Base-by-base conservation (phyloP, 30 jellyfish, hydroid and myxozoan species). In the Haliclystus octoradiatus region DNA sequence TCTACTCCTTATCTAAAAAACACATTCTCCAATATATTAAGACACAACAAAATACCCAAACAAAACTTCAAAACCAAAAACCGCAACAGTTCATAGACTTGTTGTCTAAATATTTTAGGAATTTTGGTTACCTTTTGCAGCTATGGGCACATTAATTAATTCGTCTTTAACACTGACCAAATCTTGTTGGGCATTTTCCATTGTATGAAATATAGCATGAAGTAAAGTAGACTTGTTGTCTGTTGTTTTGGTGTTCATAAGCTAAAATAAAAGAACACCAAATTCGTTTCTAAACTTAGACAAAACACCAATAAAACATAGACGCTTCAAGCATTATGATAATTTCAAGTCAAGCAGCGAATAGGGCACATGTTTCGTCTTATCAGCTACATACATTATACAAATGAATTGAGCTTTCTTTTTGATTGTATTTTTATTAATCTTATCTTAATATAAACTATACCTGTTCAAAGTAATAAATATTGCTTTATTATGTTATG, bases 201-300 rank as follows among this genome's bases (percentile, higher is more conserved):
- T 69, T 50, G 96, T 52, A 74, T 67, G 77, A 31, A 77, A 83
- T 23, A 85, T 85, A 4, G 78, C 96, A 31, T 77, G 93, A 50
- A 85, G 93, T 9, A 85, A 71, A 12, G 93, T 85, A 35, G 96
- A 85, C 31, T 85, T 78, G 90, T 85, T 85, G 73, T 85, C 96
- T 32, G 90, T 75, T 15, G 96, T 85, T 70, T 78, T 85, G 65
- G 93, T 85, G 52, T 72, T 76, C n/a, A 78, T 68, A 25, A 85
- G 81, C 96, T 85, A 65, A 2, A 73, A 35, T 1, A 52, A 49
- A 57, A 26, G n/a, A 62, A n/a, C 26, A 60, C 12, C 14, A n/a
- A n/a, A n/a, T n/a, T n/a, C n/a, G n/a, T n/a, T n/a, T n/a, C n/a
- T n/a, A n/a, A n/a, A n/a, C n/a, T n/a, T n/a, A n/a, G n/a, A n/a